Base-by-base conservation (phyloP, 2,113 vertebrate species). In the Notothenia rossii region DNA sequence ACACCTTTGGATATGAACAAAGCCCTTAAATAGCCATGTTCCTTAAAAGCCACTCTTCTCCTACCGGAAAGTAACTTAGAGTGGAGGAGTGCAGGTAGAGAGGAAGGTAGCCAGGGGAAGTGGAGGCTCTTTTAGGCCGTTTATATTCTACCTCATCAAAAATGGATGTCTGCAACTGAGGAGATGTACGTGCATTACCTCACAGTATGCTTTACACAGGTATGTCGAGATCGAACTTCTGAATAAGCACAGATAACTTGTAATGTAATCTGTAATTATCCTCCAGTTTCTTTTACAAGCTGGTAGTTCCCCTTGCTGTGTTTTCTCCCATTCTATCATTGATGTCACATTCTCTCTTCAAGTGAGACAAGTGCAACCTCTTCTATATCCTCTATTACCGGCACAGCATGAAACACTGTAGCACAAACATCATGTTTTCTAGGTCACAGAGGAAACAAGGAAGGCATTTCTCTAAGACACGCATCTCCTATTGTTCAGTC, bases 401-500 rank as follows among this genome's bases (percentile, higher is more conserved):
- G 40, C 64, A 43, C 69, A 77, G 60, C 40, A 48, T 17, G 68
- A 75, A 77, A 76, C 62, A 55, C 15, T n/a, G 82, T 72, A 82
- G 55, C 82, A 36, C 25, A 79, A 69, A 75, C 60, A 74, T 55
- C 3, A 4, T 58, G 50, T 76, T 87, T 83, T 89, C 72, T 84
- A 51, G 88, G 85, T 88, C 77, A 78, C 17, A 29, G 53, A 87
- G 59, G 36, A 85, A 70, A 56, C 13, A 3, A 40, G 36, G 29
- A 66, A 65, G 63, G 72, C 50, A 58, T 66, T 77, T 82, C 77
- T 85, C 13, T 40, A 66, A 50, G 69, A 72, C 33, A 58, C 48
- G 2, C 36, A 25, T 71, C 48, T 79, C 6, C 4, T 20, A 75
- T 63, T 20, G 63, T 63, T 72, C 53, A 12, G 67, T 74, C 71